Base-by-base conservation (phyloP, 2,113 vertebrate species). In the Pipa parva region DNA sequence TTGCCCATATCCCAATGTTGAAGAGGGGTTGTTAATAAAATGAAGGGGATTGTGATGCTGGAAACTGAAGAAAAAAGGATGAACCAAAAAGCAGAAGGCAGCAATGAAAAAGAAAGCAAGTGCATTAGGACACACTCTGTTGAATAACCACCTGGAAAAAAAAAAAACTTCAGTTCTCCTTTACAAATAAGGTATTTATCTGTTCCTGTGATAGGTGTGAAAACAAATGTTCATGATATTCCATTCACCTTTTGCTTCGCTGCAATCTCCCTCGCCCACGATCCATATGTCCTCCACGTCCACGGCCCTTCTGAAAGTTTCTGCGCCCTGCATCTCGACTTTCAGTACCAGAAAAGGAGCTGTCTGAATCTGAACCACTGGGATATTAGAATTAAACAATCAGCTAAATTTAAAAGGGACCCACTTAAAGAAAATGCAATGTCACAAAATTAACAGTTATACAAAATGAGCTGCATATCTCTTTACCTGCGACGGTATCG, bases 401-500 rank as follows among this genome's bases (percentile, higher is more conserved):
- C 10, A 12, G 31, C 31, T n/a, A 2, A n/a, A n/a, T 18, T 45
- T 45, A 15, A 17, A 7, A 18, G 13, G 6, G 15, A 3, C 4
- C 3, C 5, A 31, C 20, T 4, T 10, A 31, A 49, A 62, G 4
- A 49, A 48, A 49, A 49, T 31, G 3, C 10, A 49, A 21, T 7
- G 5, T 10, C 1, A 45, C 11, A 29, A 29, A 45, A 11, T 17
- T 4, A n/a, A 25, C 15, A 7, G 2, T 4, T 20, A n/a, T 6
- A 12, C 1, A 4, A 10, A 12, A 9, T 36, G 33, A 36, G 10
- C 10, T 36, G 4, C 15, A 27, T 21, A 13, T 29, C 3, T 22
- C 31, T 0, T 25, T 63, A 85, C 77, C 92, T 89, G 68, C 92
- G 84, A 15, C 88, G 84, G 72, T 83, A 83, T 45, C 83, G 75